These are phyloP conservation scores for Cerceris rybyensis DNA, from an alignment of 2,888 invertebrate genomes.

Conservation along the genomic window DNA sequence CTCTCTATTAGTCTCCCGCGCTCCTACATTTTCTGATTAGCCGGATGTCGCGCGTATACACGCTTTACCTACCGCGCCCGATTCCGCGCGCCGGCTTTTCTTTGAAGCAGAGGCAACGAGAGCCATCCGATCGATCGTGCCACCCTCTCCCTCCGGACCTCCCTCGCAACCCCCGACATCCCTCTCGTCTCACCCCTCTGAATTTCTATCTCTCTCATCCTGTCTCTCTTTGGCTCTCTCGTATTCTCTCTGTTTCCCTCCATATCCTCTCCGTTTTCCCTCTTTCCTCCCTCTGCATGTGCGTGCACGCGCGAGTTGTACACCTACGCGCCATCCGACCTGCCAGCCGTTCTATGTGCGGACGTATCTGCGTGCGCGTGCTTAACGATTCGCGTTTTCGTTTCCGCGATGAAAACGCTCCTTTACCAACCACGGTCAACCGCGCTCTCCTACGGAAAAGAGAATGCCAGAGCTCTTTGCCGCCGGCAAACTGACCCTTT, in stretches of 20 bases:
- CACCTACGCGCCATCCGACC: neutral
- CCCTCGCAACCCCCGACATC: conserved; percentile 18
- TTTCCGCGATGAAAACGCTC: conserved; percentile 61
- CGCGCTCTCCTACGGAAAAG: conserved; percentile 47
- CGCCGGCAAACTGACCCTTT: conserved; percentile 6
- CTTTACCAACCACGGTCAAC: conserved; percentile 66
- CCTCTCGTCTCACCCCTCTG: conserved; percentile 25
- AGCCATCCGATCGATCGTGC: conserved; percentile 73
- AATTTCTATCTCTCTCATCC: conserved; percentile 23
- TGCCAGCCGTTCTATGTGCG: conserved; percentile 3
- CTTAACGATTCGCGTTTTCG: conserved; percentile 69
- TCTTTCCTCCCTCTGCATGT: conserved; percentile 3
- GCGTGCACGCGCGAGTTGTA: neutral
- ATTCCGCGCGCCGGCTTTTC: conserved; percentile 74
- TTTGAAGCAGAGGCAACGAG: conserved; percentile 73
- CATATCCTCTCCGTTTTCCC: neutral
- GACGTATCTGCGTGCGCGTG: conserved; percentile 52
- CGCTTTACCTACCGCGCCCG: conserved; percentile 71
- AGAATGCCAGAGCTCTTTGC: conserved; percentile 47
- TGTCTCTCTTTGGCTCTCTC: conserved; percentile 12
- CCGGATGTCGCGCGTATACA: conserved; percentile 76
- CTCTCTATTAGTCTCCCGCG: conserved; percentile 81
- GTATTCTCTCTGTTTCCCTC: neutral
- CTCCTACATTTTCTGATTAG: conserved; percentile 81
- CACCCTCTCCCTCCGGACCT: conserved; percentile 20